A percentile compares a stretch with the other conserved stretches of the same genome.
Evolutionary conservation across 2,797 vertebrate species (phyloP).

Genomic region (Sparidentex hasta): DNA sequence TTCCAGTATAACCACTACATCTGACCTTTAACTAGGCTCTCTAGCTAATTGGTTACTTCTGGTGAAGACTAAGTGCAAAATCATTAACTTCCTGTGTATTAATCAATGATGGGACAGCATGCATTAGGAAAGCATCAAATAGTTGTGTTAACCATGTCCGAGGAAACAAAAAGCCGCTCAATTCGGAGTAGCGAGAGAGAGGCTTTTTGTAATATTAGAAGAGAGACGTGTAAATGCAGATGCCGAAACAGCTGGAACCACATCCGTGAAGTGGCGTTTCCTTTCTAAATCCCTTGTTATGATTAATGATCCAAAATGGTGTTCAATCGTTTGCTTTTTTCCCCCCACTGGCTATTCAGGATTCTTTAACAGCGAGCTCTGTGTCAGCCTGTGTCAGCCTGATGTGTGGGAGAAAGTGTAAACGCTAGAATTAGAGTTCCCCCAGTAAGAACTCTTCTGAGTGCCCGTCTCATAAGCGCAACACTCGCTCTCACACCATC

Average conservation of each 20-base stretch:
- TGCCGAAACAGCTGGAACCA: conserved; percentile 6
- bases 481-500: conserved; percentile 42
- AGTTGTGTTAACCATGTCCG: background rate
- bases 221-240: background rate
- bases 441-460: conserved; percentile 15
- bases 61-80: conserved; percentile 21
- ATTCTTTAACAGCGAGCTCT: background rate
- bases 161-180: background rate
- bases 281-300: background rate
- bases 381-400: background rate
- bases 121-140: background rate
- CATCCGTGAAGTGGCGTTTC: background rate
- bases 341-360: background rate
- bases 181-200: background rate
- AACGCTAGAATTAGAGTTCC: conserved; percentile 30
- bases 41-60: conserved; percentile 19
- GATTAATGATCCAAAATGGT: background rate
- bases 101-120: conserved; percentile 12
- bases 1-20: conserved; percentile 17
- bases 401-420: background rate
- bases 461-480: conserved; percentile 11
- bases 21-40: conserved; percentile 46
- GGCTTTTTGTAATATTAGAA: background rate
- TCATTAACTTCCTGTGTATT: conserved; percentile 21
- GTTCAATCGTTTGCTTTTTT: background rate